Conservation (phyloP, 2,113 vertebrate genomes). For the Columba livia region DNA sequence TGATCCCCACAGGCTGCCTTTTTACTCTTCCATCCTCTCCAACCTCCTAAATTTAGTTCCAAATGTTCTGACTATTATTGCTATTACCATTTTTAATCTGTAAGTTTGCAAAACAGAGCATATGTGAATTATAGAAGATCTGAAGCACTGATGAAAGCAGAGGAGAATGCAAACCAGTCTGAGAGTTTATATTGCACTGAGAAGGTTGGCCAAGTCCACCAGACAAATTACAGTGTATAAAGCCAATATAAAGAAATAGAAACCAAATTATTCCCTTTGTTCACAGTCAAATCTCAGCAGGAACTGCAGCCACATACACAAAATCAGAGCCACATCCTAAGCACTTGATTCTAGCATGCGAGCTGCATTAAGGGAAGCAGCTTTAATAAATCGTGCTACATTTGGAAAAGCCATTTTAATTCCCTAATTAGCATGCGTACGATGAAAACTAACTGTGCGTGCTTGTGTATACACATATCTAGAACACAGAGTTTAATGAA, state of each 20-base stretch:
- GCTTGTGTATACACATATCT: neutral
- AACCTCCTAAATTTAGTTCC: neutral
- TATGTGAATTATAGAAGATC: neutral
- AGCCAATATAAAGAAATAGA: neutral
- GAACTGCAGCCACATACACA: neutral
- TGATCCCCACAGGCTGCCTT: neutral
- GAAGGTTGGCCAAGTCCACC: neutral
- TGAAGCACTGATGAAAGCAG: neutral
- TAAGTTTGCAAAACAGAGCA: neutral
- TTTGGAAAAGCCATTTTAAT: constrained; percentile 25
- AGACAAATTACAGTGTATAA: neutral
- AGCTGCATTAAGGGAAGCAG: neutral
- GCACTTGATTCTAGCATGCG: neutral
- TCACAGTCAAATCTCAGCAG: neutral
- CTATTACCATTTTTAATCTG: neutral
- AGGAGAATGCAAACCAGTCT: neutral
- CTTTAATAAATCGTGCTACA: neutral
- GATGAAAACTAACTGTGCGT: neutral
- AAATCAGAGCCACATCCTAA: neutral
- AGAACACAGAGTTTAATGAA: neutral
- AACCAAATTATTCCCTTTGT: neutral
- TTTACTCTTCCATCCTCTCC: neutral
- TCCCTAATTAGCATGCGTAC: neutral
- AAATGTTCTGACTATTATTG: constrained; percentile 7
- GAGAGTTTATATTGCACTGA: neutral